Base-by-base conservation (phyloP, 2,888 invertebrate species). In the Strigamia maritima region DNA sequence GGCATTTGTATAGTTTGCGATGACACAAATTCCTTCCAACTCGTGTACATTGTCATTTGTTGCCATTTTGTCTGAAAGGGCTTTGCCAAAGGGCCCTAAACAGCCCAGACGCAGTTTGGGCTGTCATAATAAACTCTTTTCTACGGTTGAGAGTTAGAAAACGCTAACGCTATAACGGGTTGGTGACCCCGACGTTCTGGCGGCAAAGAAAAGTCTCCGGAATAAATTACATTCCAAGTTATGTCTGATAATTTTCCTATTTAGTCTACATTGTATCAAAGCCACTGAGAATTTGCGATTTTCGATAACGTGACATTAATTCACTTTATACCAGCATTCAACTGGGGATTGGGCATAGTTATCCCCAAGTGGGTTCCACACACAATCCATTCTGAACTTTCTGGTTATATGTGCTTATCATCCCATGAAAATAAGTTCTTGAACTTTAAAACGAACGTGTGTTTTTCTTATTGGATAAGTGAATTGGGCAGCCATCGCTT, bases 61-160 rank as follows among this genome's bases (percentile, higher is more conserved):
- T 28, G 65, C 65, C 65, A 65, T 65, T 65, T 65, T 65, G 65
- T 65, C 65, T 65, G 65, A 65, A 65, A 65, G 65, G 65, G 65
- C 65, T 60, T 19, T n/a, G 19, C 24, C 24, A 10, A 19, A 24
- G 60, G 60, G 22, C 22, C 65, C 65, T 65, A 65, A 26, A 65
- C 65, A 65, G 26, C 24, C 65, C 65, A 65, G 65, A 65, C 65
- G 65, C 65, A 65, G 65, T 65, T 65, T 14, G 65, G 65, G 65
- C 65, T 65, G 65, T 65, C 65, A 65, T 65, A 65, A 65, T 65
- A 65, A 65, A 65, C 65, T 65, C 4, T 65, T 65, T 26, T 26
- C 65, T 28, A 65, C 49, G 49, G 49, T n/a, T 49, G n/a, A 19
- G 49, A 49, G 49, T 49, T 65, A 65, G 65, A 65, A 26, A 28